These are phyloP conservation scores for Bubo bubo DNA, from an alignment of 2,113 vertebrate genomes.

Conservation along the genomic window DNA sequence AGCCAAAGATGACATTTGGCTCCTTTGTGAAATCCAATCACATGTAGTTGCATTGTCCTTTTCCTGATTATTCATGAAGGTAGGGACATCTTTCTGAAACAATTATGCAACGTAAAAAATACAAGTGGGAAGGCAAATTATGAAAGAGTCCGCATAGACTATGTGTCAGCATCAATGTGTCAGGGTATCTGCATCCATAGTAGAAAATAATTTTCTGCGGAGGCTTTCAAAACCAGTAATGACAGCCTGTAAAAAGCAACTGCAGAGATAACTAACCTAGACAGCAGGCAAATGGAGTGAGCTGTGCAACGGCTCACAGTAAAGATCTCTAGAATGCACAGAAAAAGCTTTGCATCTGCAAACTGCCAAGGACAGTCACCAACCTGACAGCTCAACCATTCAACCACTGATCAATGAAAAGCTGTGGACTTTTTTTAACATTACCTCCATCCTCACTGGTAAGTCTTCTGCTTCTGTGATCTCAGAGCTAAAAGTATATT, in stretches of 20 bases:
- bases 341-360: background rate
- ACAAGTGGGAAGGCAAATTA: background rate
- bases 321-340: background rate
- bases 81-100: background rate
- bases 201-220: background rate
- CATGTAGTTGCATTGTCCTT: background rate
- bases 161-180: background rate
- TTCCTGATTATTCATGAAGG: background rate
- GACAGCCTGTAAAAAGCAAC: background rate
- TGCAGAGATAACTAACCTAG: background rate
- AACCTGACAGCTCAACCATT: background rate
- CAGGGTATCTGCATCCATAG: background rate
- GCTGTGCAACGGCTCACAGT: background rate
- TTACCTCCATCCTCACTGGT: slow-evolving; percentile 85
- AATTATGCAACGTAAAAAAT: background rate
- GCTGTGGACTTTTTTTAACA: background rate
- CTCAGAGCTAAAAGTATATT: slow-evolving; percentile 94
- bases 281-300: background rate
- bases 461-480: slow-evolving; percentile 89
- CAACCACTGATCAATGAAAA: background rate
- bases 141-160: background rate
- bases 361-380: background rate
- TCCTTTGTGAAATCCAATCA: background rate
- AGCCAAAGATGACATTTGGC: background rate
- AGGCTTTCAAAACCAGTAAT: background rate